Percentiles rank a stretch among this genome's conserved stretches.
Evolutionary conservation across 2,797 vertebrate genomes (phyloP).

Genomic region (Rhinoraja longicauda): DNA sequence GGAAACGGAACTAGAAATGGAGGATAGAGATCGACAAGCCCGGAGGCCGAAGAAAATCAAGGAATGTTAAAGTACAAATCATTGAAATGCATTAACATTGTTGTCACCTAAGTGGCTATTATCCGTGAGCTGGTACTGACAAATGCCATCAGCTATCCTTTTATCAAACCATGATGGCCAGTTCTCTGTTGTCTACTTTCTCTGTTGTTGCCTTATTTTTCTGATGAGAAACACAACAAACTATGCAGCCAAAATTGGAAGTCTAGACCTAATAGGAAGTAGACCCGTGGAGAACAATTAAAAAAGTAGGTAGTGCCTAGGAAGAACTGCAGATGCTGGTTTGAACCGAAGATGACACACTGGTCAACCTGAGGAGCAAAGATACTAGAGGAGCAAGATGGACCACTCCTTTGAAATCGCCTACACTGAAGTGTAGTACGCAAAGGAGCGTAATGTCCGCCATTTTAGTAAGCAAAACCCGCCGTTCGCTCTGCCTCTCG

Average conservation of each 20-base stretch:
- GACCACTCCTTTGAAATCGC: too few species aligned
- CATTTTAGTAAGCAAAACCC: too few species aligned
- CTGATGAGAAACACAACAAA: background rate
- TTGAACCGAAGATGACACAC: too few species aligned
- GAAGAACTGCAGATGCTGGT: too few species aligned
- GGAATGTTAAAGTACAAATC: slow-evolving; percentile 5
- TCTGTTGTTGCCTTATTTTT: background rate
- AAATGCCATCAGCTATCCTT: background rate
- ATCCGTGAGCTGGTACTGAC: background rate
- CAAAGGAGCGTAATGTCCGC: too few species aligned
- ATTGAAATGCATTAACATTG: background rate
- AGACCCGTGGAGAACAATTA: background rate
- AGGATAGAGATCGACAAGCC: background rate
- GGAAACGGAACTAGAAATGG: background rate
- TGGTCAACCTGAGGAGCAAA: background rate
- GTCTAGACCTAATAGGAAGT: background rate
- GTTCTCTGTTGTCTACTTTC: background rate
- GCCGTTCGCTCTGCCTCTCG: too few species aligned
- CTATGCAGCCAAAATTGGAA: background rate
- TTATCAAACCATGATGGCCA: background rate
- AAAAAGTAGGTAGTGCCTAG: background rate
- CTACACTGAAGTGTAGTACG: too few species aligned
- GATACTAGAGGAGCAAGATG: too few species aligned
- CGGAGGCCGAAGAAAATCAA: background rate
- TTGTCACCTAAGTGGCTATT: background rate